These are phyloP conservation scores for Phrixothrix hirtus DNA, from an alignment of 2,888 invertebrate genomes.

Conservation along the genomic window DNA sequence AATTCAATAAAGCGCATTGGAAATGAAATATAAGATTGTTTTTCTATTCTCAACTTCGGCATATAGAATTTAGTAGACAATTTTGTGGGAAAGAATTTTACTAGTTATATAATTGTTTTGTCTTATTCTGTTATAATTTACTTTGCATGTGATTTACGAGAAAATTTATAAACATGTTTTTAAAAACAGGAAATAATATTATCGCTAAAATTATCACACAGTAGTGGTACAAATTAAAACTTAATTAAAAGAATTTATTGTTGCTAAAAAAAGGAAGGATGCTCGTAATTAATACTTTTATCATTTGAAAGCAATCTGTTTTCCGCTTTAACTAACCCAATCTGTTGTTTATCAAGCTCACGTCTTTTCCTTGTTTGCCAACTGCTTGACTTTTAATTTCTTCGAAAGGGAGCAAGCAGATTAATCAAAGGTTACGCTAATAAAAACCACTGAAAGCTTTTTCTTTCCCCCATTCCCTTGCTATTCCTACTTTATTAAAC, in stretches of 20 bases:
- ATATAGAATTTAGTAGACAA: slow-evolving; percentile 41
- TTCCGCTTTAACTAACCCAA: slow-evolving; percentile 14
- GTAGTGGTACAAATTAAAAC: background rate
- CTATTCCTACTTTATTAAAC: slow-evolving; percentile 13
- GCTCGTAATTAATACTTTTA: slow-evolving; percentile 18
- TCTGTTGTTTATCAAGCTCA: slow-evolving; percentile 20
- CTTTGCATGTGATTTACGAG: slow-evolving; percentile 12
- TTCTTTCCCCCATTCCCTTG: slow-evolving; percentile 4
- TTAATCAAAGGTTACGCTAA: slow-evolving; percentile 25
- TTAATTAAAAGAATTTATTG: background rate
- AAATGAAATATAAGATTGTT: slow-evolving; percentile 49
- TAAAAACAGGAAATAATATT: background rate
- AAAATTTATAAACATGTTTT: no score
- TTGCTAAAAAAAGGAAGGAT: slow-evolving; percentile 9
- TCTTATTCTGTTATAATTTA: slow-evolving; percentile 42
- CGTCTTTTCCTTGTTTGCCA: slow-evolving; percentile 14
- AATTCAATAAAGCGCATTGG: slow-evolving; percentile 44
- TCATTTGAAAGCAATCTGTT: slow-evolving; percentile 16
- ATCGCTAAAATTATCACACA: no score
- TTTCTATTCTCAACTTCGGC: slow-evolving; percentile 39
- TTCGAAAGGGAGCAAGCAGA: slow-evolving; percentile 16
- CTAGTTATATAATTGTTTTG: slow-evolving; percentile 42
- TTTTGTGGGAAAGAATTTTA: slow-evolving; percentile 42
- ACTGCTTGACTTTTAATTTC: slow-evolving; percentile 26
- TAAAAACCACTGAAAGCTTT: slow-evolving; percentile 17